Evolutionary conservation across 1,140 invertebrate species (phyloP).

Genomic region (Caenorhabditis latens): DNA sequence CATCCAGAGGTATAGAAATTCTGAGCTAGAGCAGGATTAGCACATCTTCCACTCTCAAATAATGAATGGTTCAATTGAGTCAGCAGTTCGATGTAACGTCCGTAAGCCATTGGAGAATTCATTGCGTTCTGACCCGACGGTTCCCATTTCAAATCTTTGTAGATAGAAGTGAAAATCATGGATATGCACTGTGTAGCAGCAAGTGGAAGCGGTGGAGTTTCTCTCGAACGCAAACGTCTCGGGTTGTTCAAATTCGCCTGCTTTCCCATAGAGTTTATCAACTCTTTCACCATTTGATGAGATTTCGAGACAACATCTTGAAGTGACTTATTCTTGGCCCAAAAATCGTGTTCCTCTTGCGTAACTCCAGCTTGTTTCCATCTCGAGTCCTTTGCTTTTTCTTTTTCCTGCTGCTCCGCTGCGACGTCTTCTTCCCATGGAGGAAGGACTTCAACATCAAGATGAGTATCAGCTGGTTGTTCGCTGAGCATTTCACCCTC

Average conservation of each 20-base stretch:
- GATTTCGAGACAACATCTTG: conserved; percentile 40
- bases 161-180: conserved; percentile 54
- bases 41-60: conserved; percentile 86
- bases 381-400: background rate
- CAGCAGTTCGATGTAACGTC: conserved; percentile 47
- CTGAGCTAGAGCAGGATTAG: conserved; percentile 85
- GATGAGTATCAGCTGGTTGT: background rate
- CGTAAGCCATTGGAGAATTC: conserved; percentile 55
- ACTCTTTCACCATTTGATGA: conserved; percentile 10
- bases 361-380: conserved; percentile 49
- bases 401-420: background rate
- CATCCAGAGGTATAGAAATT: conserved; percentile 86
- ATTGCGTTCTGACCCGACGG: background rate
- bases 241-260: conserved; percentile 14
- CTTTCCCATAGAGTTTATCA: conserved; percentile 19
- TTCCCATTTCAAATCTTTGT: conserved; percentile 56
- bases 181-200: conserved; percentile 28
- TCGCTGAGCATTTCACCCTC: conserved; percentile 42
- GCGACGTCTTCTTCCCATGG: conserved; percentile 39
- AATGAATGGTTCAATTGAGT: conserved; percentile 82
- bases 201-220: background rate
- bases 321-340: conserved; percentile 42
- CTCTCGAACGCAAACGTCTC: background rate
- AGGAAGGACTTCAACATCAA: conserved; percentile 23
- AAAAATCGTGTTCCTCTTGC: conserved; percentile 47